Evolutionary conservation across 2,888 invertebrate species (phyloP), one percentile per base, ranked within the genome.

Genomic region (Magallana nippona): DNA sequence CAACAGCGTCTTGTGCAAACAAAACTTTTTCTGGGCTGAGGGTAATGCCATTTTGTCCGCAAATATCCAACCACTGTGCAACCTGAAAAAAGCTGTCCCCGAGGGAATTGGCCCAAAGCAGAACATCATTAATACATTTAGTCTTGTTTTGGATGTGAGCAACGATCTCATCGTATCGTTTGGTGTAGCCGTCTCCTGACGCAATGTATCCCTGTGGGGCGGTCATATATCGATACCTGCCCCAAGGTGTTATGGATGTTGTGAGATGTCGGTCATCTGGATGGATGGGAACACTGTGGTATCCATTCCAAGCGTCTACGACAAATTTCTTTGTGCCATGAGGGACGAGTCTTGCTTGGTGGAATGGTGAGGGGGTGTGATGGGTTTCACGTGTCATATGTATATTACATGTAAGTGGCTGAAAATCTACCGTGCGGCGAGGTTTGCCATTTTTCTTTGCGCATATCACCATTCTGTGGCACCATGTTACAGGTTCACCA

Each of bases 21-120:
- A 78, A 57, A 81, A 91, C 91, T 78, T 90, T 90, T 5, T 87
- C 86, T 13, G 89, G 89, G 82, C 89, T 90, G n/a, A 91, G 86
- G 1, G 82, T 89, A 13, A 91, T 87, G 10, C 89, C 90, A 82
- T 89, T 71, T 15, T 62, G 60, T 55, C 87, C 89, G 82, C 89
- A 90, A 0, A 85, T 83, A 57, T 90, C 87, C 1, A 89, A 84
- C 87, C 88, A 90, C 22, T 87, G n/a, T 19, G 17, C 82, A 11
- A 89, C 84, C 63, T 90, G 90, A 62, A 83, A 87, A 85, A 88
- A 90, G 62, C 84, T 87, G 32, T 88, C 87, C 57, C 87, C 84
- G 8, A 90, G 63, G 22, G 57, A 55, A 56, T 85, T 79, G 1
- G 85, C n/a, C 89, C 88, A 90, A 3, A 90, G 79, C 1, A 89